Conservation (phyloP, 2,797 vertebrate genomes). For the Sebastes alutus region DNA sequence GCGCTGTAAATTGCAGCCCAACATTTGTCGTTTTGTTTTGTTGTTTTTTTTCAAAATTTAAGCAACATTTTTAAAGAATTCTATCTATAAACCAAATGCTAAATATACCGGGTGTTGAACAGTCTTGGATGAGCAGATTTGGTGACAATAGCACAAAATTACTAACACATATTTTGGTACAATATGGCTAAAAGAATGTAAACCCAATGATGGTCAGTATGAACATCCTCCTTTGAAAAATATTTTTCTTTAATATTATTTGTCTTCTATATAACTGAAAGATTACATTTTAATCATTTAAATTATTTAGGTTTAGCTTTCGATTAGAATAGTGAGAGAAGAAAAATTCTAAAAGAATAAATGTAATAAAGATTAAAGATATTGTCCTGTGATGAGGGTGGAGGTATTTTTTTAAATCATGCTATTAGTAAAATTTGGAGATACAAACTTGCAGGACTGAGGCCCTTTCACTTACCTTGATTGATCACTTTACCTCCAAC, state of each 20-base stretch:
- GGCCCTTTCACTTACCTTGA: background rate
- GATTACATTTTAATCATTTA: background rate
- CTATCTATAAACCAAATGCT: too few relatives aligned
- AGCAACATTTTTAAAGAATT: too few relatives aligned
- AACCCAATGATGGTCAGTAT: background rate
- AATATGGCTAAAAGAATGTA: too few relatives aligned
- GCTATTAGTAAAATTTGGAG: background rate
- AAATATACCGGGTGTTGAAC: too few relatives aligned
- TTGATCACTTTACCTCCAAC: background rate
- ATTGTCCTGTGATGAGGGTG: background rate
- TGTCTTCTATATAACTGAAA: background rate
- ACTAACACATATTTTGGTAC: too few relatives aligned
- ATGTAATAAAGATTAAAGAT: background rate
- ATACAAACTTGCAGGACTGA: background rate
- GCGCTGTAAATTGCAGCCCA: too few relatives aligned
- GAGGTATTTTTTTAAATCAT: background rate
- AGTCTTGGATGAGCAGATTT: too few relatives aligned
- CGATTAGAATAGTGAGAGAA: background rate
- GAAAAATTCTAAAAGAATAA: background rate
- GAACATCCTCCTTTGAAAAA: background rate
- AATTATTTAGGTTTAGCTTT: background rate
- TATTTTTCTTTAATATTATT: background rate
- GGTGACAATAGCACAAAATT: too few relatives aligned
- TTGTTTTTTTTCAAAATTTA: too few relatives aligned
- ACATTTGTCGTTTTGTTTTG: too few relatives aligned